Base-by-base conservation (phyloP, 1,140 invertebrate species). In the Doryteuthis pealeii region DNA sequence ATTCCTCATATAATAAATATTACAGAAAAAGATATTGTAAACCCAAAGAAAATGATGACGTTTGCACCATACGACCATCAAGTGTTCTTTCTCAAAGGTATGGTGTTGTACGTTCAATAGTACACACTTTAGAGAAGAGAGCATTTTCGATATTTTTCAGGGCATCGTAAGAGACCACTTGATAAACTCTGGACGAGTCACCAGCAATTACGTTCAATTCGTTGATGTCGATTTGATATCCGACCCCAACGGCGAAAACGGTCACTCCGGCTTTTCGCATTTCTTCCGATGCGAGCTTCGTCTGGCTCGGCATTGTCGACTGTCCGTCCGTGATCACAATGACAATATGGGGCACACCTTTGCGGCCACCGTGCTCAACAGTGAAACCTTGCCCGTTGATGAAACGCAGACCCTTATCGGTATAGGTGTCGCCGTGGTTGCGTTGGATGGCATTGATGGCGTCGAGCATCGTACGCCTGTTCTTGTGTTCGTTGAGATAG, bases 241-340 rank as follows among this genome's bases (percentile, higher is more conserved):
- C 79, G 35, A 80, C 77, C 14, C 79, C 79, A 40, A 80, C 73
- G 32, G 75, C 77, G 28, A 79, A 78, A 18, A 81, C 70, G 8
- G 54, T 70, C 30, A 76, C 74, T 0, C 74, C 71, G 8, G 71
- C 70, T 15, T 74, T 58, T 33, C 81, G 81, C 26, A 83, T 62
- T 18, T 71, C 10, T 1, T 58, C 71, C 6, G 80, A 76, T 31
- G 77, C 65, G 0, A 26, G 22, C 0, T 73, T 28, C 12, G 81
- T 83, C 8, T 67, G 10, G 0, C 12, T 71, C 18, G 73, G 70
- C 32, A 80, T 32, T 1, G 74, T 69, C 22, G 81, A 81, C 1
- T 72, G 77, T 26, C 79, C 81, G 28, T 82, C 81, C 1, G 81
- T 82, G 4, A 82, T 71, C 6, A 81, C 75, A n/a, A 82, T 73